A percentile compares a stretch with the other conserved stretches of the same genome.
phyloP scores from a whole-genome alignment of 1,140 invertebrate species.

The Muscidifurax raptorellus region DNA sequence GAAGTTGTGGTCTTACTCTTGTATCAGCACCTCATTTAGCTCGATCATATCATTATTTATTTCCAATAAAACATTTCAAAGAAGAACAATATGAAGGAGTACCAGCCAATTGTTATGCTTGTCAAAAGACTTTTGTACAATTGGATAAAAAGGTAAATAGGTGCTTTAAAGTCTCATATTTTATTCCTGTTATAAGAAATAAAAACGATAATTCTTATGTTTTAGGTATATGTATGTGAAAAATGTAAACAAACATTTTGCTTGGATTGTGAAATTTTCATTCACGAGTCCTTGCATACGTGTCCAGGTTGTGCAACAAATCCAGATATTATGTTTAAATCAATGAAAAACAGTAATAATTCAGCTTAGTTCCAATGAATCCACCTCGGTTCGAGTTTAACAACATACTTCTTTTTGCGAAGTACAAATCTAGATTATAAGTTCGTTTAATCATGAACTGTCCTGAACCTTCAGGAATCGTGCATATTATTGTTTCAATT shows the following conservation, averaged over 20 bases:
- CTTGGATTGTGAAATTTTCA: slow-evolving; percentile 95
- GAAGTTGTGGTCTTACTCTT: slow-evolving; percentile 95
- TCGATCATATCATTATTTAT: slow-evolving; percentile 97
- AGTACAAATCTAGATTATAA: slow-evolving; percentile 30
- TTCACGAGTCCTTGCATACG: slow-evolving; percentile 93
- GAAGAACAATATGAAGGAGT: slow-evolving; percentile 79
- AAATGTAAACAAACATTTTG: slow-evolving; percentile 90
- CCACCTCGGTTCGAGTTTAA: not conserved
- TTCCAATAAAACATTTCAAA: slow-evolving; percentile 90
- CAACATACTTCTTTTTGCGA: slow-evolving; percentile 26
- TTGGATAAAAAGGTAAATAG: slow-evolving; percentile 83
- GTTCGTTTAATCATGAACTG: not conserved
- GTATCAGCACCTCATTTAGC: slow-evolving; percentile 98
- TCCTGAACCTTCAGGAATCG: slow-evolving; percentile 13
- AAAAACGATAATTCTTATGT: slow-evolving; percentile 53
- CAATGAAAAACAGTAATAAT: slow-evolving; percentile 52
- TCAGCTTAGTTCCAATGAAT: slow-evolving; percentile 9
- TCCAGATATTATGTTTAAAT: slow-evolving; percentile 73
- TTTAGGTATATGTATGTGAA: slow-evolving; percentile 87
- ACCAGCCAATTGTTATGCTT: slow-evolving; percentile 81
- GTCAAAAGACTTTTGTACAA: slow-evolving; percentile 81
- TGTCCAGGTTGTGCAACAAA: slow-evolving; percentile 93
- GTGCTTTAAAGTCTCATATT: slow-evolving; percentile 29
- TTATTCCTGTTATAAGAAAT: slow-evolving; percentile 43
- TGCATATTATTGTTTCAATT: slow-evolving; percentile 14